Evolutionary conservation across 2,797 vertebrate genomes (phyloP), one percentile per base, ranked within the genome.

Genomic region (Buphagus erythrorhynchus): DNA sequence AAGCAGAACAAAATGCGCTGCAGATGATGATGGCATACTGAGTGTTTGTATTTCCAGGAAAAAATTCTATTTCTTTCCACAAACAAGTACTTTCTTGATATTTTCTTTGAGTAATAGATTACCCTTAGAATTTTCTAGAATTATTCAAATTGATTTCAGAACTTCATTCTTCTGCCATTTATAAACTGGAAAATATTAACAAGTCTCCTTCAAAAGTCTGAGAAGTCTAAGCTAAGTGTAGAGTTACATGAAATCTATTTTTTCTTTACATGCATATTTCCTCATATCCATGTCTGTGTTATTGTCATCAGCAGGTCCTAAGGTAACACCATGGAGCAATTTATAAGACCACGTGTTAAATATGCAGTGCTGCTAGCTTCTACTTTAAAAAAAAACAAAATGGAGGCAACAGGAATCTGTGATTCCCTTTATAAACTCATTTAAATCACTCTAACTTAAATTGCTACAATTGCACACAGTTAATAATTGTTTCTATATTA

Each of bases 111-210:
- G 49, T 42, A 82, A 73, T 28, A 87, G 33, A 35, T 57, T 40
- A 48, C 8, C 10, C 71, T 74, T 74, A 75, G 25, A 51, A 78
- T 43, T 57, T 54, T 26, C 29, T 48, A 78, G 17, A 83, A 75
- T n/a, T 48, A 78, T 36, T 86, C 54, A 75, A 61, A 79, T 46
- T 21, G 9, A 65, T 82, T 89, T 76, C 26, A 84, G 51, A 86
- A 79, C 8, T 67, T 85, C 18, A 19, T 81, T 90, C n/a, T 76
- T 88, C 36, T 68, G 28, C 29, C 42, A 72, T 75, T 75, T 88
- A 40, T 42, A 86, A 65, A 58, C 45, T 89, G 36, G 66, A 84
- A 93, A 84, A 35, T 54, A 55, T 33, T 72, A 46, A 26, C 6
- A 58, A 38, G 6, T 66, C 46, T 90, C 20, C 18, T 75, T 90